Evolutionary conservation across 92 coral and sea anemone species (phyloP), one percentile per base, ranked within the genome.

Genomic region (Pocillopora meandrina): DNA sequence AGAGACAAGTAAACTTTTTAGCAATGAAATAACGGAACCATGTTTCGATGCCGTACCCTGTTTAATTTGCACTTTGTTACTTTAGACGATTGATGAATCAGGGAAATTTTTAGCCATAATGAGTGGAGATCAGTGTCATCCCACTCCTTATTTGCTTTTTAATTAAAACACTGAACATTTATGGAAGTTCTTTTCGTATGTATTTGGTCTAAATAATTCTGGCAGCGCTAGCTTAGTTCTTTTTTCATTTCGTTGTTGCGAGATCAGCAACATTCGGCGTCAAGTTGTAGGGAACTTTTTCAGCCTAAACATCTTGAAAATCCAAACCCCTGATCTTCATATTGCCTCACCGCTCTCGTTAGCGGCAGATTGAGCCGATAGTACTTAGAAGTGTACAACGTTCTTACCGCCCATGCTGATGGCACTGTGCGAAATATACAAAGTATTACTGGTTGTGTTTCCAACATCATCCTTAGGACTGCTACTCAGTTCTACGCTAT

Each of bases 391-490:
- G 93, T 90, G 31, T 26, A 90, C 86, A 88, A 90, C 93, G 93
- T 89, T 82, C 91, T 87, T 83, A 90, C 93, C 93, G 89, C 83
- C 91, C 88, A 89, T 75, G 93, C 93, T 86, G 76, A 90, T 59
- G 91, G 89, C 84, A 89, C 89, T 59, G 61, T 18, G 31, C 31
- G 31, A 26, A 26, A 26, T 26, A 26, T 26, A 26, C 31, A 26
- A 26, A 26, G 31, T 26, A 26, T 26, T 26, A 26, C 31, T 26
- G 31, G 31, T 26, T 26, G 31, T 26, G 31, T 26, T 26, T 26
- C 31, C 31, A 26, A 26, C 31, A 26, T 26, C 31, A 26, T 26
- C 31, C 31, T 26, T 1, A 26, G 31, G 31, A 26, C 31, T 26
- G 31, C 31, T 26, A 26, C 1, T 26, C 31, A 26, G 31, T 26